Conservation (phyloP, 2,113 vertebrate species). For the Stegastes partitus region DNA sequence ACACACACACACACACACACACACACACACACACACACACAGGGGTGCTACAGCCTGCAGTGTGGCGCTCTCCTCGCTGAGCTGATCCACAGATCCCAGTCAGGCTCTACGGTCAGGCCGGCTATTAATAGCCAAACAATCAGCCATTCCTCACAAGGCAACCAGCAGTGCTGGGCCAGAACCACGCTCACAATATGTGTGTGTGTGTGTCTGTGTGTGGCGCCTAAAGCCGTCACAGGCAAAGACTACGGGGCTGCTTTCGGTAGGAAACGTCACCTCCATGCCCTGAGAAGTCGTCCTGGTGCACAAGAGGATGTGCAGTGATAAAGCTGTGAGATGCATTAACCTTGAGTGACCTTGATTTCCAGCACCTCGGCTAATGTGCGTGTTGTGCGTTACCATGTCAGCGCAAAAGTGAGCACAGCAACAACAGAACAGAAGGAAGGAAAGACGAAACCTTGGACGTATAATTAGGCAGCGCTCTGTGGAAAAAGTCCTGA, state of each 20-base stretch:
- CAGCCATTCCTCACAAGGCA: conserved; percentile 68
- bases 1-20: conserved; percentile 16
- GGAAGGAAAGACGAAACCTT: not conserved
- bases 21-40: conserved; percentile 20
- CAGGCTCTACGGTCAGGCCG: conserved; percentile 51
- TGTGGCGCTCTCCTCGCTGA: conserved; percentile 39
- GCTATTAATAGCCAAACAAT: conserved; percentile 82
- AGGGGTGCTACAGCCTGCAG: conserved; percentile 23
- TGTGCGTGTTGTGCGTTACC: not conserved
- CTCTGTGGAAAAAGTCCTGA: not conserved
- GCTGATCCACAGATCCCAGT: conserved; percentile 58
- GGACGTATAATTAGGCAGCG: not conserved
- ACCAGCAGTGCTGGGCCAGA: conserved; percentile 48
- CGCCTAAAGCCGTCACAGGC: not conserved
- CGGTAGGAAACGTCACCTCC: conserved; percentile 22
- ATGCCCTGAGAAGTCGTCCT: not conserved
- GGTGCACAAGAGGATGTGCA: not conserved
- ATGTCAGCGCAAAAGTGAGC: not conserved
- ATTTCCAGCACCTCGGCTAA: not conserved
- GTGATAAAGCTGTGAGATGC: not conserved
- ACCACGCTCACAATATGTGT: conserved; percentile 2
- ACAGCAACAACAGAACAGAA: not conserved
- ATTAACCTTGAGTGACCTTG: conserved; percentile 23
- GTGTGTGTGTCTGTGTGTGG: not conserved
- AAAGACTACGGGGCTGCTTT: conserved; percentile 37